These are phyloP conservation scores for Sebastes aleutianus DNA, from an alignment of 2,797 vertebrate species.

Conservation along the genomic window DNA sequence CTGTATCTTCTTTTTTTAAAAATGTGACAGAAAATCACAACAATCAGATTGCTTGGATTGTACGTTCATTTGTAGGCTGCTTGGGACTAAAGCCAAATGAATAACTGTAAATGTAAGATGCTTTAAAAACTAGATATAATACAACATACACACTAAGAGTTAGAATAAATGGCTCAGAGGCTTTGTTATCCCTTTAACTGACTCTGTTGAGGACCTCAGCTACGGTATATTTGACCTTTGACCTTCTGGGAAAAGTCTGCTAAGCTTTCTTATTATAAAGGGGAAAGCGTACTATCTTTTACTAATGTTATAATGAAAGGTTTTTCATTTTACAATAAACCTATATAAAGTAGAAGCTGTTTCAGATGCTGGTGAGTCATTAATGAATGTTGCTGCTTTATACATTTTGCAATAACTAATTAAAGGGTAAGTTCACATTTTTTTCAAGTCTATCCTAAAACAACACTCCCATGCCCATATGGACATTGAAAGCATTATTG, in stretches of 20 bases:
- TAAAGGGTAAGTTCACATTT: background rate
- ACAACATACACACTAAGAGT: background rate
- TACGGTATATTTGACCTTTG: background rate
- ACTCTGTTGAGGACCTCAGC: background rate
- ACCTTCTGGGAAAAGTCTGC: background rate
- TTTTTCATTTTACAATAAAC: background rate
- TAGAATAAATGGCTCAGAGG: background rate
- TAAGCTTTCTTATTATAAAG: background rate
- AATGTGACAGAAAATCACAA: background rate
- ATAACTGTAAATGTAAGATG: background rate
- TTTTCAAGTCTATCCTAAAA: background rate
- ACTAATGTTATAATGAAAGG: background rate
- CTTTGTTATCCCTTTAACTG: background rate
- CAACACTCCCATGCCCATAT: background rate
- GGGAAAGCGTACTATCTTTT: background rate
- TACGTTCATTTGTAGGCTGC: background rate
- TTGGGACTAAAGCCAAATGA: background rate
- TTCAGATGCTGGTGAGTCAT: background rate
- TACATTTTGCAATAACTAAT: background rate
- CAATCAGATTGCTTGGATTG: background rate
- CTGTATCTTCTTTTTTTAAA: rapidly evolving
- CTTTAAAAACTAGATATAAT: background rate
- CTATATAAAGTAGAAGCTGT: background rate
- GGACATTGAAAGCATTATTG: background rate
- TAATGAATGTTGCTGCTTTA: background rate